Percentiles rank a stretch among this genome's conserved stretches.
phyloP scores from a whole-genome alignment of 2,888 invertebrate genomes.

The Cordilura impudica region DNA sequence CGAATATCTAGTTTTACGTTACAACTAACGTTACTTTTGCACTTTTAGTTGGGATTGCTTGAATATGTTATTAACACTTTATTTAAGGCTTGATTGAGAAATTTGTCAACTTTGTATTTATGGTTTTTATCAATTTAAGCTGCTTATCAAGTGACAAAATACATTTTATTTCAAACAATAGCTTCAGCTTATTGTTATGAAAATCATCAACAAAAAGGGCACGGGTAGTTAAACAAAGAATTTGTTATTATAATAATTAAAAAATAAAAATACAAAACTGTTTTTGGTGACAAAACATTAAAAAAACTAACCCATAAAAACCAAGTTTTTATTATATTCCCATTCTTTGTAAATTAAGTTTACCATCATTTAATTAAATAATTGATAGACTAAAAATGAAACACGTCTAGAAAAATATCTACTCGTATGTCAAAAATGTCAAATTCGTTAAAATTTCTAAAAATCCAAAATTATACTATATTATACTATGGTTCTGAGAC shows the following conservation, averaged over 20 bases:
- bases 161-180: slow-evolving; percentile 36
- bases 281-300: not conserved
- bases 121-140: slow-evolving; percentile 31
- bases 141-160: slow-evolving; percentile 12
- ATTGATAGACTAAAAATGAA: too few species aligned
- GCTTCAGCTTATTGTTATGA: not conserved
- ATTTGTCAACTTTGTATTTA: slow-evolving; percentile 39
- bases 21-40: slow-evolving; percentile 44
- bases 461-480: too few species aligned
- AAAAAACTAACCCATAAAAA: too few species aligned
- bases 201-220: not conserved
- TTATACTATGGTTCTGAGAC: too few species aligned
- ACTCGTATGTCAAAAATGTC: too few species aligned
- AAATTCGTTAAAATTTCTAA: too few species aligned
- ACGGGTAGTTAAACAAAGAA: not conserved
- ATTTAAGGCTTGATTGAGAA: slow-evolving; percentile 43
- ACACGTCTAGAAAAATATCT: too few species aligned
- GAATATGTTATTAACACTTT: slow-evolving; percentile 48
- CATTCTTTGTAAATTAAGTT: too few species aligned
- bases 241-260: too few species aligned
- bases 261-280: not conserved
- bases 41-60: slow-evolving; percentile 15
- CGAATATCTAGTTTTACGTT: not conserved
- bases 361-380: too few species aligned
- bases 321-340: too few species aligned